Evolutionary conservation across 1,140 invertebrate species (phyloP).

Genomic region (Drosophila chauvacae): DNA sequence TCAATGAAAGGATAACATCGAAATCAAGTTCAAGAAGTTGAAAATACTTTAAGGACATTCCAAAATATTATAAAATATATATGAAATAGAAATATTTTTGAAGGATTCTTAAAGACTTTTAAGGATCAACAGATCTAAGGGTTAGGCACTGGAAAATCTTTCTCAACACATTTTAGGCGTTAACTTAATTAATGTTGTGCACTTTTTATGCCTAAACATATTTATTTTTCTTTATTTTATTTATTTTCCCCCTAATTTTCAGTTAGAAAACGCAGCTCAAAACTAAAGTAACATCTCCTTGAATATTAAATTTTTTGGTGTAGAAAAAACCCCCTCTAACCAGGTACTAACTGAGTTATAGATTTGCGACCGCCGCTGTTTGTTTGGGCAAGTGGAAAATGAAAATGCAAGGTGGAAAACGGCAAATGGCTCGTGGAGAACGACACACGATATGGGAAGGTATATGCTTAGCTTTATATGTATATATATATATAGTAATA

Average conservation of each 20-base stretch:
- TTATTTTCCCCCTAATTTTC: background rate
- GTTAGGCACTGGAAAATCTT: no score
- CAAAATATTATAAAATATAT: no score
- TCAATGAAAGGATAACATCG: no score
- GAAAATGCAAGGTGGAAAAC: conserved; percentile 4
- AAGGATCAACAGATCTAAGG: no score
- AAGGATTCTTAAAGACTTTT: no score
- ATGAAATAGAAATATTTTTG: no score
- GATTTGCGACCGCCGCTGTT: conserved; percentile 19
- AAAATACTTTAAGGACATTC: no score
- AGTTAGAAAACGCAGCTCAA: background rate
- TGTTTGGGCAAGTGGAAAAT: conserved; percentile 12
- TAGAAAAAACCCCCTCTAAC: background rate
- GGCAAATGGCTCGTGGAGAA: conserved; percentile 19
- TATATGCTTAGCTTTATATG: background rate
- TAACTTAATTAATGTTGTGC: no score
- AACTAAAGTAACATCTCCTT: background rate
- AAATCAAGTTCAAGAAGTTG: no score
- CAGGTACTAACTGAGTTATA: background rate
- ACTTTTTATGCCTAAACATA: no score
- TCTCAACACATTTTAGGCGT: no score
- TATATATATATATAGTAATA: background rate
- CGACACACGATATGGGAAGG: conserved; percentile 22
- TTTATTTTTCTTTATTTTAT: background rate
- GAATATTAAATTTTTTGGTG: background rate